A percentile compares a stretch with the other conserved stretches of the same genome.
Evolutionary conservation across 1,140 invertebrate genomes (phyloP).

Genomic region (Drosophila quadrilineata): DNA sequence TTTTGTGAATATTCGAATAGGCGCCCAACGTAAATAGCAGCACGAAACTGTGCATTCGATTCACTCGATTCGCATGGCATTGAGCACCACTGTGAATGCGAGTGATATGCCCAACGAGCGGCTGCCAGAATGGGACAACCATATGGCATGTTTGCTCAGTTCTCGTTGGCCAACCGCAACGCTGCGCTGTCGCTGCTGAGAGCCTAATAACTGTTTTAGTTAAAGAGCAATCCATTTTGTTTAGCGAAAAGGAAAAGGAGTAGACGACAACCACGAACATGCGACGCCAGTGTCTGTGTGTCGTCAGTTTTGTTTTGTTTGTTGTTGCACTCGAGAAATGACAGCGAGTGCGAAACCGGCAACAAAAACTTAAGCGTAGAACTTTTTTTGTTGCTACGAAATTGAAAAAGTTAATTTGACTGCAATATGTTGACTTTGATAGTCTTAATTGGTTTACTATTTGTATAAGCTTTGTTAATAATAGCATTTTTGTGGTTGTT

Average conservation of each 20-base stretch:
- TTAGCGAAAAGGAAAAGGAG: slow-evolving; percentile 77
- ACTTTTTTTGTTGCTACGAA: neutral
- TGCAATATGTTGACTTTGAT: neutral
- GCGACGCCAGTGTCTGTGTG: too few relatives aligned
- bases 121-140: slow-evolving; percentile 41
- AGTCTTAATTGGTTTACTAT: neutral
- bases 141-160: slow-evolving; percentile 35
- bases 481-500: neutral
- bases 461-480: neutral
- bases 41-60: slow-evolving; percentile 10
- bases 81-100: slow-evolving; percentile 25
- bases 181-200: slow-evolving; percentile 37
- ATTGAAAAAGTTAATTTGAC: neutral
- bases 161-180: neutral
- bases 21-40: slow-evolving; percentile 19
- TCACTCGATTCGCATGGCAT: neutral
- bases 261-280: too few relatives aligned
- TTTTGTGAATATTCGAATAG: slow-evolving; percentile 76
- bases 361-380: too few relatives aligned
- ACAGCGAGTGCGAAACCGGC: too few relatives aligned
- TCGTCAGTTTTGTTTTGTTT: slow-evolving; percentile 33
- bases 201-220: slow-evolving; percentile 80
- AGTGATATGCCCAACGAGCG: neutral
- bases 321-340: slow-evolving; percentile 14
- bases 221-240: slow-evolving; percentile 81